Evolutionary conservation across 2,888 invertebrate genomes (phyloP), one percentile per base, ranked within the genome.

Genomic region (Clanis bilineata): DNA sequence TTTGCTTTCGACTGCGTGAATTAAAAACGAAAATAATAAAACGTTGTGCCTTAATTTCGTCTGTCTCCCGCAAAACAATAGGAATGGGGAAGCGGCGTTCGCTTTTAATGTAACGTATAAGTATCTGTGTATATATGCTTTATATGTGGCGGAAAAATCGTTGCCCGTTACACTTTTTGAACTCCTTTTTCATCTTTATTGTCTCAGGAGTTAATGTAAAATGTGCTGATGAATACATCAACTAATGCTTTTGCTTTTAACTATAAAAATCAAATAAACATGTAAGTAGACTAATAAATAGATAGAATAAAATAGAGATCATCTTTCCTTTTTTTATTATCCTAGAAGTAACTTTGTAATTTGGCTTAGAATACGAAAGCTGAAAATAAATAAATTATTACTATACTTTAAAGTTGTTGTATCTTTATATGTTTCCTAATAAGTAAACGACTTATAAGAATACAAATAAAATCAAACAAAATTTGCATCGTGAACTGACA

Each of bases 11-110:
- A 79, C 80, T 79, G 79, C 72, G 80, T 76, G 79, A 83, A 83
- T 86, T 88, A 85, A 87, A 88, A 86, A 85, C 77, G 76, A 85
- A 85, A 86, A 85, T 80, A n/a, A 86, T 82, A 82, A 85, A 86
- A 81, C 82, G 78, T 73, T 77, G 76, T 71, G 80, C 79, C 78
- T 85, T 84, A 84, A 86, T 88, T 86, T 82, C 78, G 77, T 77
- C 79, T 81, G 83, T 81, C 82, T 82, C 80, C 69, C 64, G 71
- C 69, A 71, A 79, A 84, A 89, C 86, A 86, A 88, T 83, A 76
- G 80, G 67, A 73, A 71, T 67, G 73, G 73, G 69, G 73, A 71
- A 68, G 64, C 72, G 71, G 66, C 73, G 68, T 72, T 67, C 71
- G 75, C 76, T 79, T 82, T 81, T 73, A 77, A 76, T 76, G 72